phyloP scores from a whole-genome alignment of 2,113 vertebrate genomes.

The Notarius lentiginosus region DNA sequence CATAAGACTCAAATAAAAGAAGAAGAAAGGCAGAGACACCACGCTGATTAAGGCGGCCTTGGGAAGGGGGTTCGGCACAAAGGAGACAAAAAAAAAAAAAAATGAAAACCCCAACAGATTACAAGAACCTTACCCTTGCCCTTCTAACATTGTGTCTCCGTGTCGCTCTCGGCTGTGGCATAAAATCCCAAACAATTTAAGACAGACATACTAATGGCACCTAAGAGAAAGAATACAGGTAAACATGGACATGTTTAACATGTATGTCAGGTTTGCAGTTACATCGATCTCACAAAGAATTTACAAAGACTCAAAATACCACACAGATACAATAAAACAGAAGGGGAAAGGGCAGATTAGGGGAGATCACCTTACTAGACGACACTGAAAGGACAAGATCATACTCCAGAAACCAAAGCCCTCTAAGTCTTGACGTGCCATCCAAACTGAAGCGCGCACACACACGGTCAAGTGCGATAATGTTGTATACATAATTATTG shows the following conservation, averaged over 20 bases:
- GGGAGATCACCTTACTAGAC: conserved; percentile 68
- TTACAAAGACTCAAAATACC: conserved; percentile 61
- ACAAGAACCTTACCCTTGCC: conserved; percentile 99
- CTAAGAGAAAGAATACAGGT: conserved; percentile 99
- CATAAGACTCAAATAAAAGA: conserved; percentile 73
- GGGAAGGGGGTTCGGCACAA: conserved; percentile 62
- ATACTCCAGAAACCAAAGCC: conserved; percentile 66
- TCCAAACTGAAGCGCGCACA: conserved; percentile 17
- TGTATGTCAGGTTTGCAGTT: conserved; percentile 69
- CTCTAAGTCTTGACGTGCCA: conserved; percentile 59
- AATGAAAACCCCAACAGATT: conserved; percentile 79
- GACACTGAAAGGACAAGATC: conserved; percentile 72
- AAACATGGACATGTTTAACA: conserved; percentile 84
- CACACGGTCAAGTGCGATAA: conserved; percentile 49
- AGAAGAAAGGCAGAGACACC: conserved; percentile 72
- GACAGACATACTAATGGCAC: conserved; percentile 99
- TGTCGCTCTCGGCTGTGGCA: conserved; percentile 83
- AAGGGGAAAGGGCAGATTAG: conserved; percentile 61
- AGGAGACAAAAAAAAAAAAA: conserved; percentile 52
- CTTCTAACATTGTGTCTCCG: conserved; percentile 86
- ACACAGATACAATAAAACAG: conserved; percentile 69
- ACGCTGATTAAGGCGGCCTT: conserved; percentile 64
- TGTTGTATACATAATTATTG: background rate
- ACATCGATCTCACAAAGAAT: conserved; percentile 61
- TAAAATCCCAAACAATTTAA: conserved; percentile 95